A percentile compares a stretch with the other conserved stretches of the same genome.
Evolutionary conservation across 2,888 invertebrate species (phyloP).

Genomic region (Stratiomys singularior): DNA sequence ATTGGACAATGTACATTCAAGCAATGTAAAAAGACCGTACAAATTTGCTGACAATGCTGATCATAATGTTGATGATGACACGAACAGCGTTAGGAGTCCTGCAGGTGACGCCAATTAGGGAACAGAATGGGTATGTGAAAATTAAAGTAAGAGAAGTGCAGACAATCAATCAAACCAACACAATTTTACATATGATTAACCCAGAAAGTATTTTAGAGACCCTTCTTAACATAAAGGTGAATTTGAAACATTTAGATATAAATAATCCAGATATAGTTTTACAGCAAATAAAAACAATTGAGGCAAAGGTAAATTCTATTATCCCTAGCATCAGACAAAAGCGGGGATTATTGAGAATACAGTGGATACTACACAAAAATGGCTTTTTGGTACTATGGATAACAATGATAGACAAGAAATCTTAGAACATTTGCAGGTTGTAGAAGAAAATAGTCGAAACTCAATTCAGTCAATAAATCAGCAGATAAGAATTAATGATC

Average conservation of each 20-base stretch:
- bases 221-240: constrained; percentile 37
- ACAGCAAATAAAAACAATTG: constrained; percentile 46
- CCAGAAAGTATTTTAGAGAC: constrained; percentile 46
- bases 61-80: too few species aligned
- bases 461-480: constrained; percentile 48
- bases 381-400: too few species aligned
- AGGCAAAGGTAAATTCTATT: too few species aligned
- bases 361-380: constrained; percentile 48
- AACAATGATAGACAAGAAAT: constrained; percentile 47
- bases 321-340: constrained; percentile 46
- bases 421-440: constrained; percentile 45
- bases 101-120: constrained; percentile 43
- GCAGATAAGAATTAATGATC: constrained; percentile 49
- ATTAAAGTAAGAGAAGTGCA: too few species aligned
- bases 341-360: constrained; percentile 50
- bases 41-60: too few species aligned
- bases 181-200: constrained; percentile 48
- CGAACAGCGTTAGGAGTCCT: constrained; percentile 44
- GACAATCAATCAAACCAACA: constrained; percentile 46
- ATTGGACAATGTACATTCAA: too few species aligned
- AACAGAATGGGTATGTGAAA: constrained; percentile 34
- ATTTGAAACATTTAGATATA: constrained; percentile 45
- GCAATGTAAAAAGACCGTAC: too few species aligned
- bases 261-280: constrained; percentile 38
- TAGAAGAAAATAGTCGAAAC: constrained; percentile 50